These are phyloP conservation scores for Deilephila porcellus DNA, from an alignment of 2,888 invertebrate genomes.

Conservation along the genomic window DNA sequence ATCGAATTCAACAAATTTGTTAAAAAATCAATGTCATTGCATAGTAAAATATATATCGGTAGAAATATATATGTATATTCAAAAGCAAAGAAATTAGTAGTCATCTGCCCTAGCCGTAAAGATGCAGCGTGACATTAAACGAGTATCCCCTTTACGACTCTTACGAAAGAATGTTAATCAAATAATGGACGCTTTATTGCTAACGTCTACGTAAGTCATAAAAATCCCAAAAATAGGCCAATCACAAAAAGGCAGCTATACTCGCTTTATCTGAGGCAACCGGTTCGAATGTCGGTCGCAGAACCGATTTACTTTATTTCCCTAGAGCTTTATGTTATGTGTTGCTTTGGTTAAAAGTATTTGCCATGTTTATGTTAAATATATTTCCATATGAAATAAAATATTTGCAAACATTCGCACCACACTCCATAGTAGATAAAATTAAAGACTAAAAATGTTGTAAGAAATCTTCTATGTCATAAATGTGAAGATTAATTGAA, in stretches of 20 bases:
- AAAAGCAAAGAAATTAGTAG: not conserved
- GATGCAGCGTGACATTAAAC: constrained; percentile 24
- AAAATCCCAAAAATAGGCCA: constrained; percentile 54
- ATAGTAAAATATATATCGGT: not conserved
- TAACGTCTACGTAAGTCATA: constrained; percentile 50
- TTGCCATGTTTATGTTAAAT: constrained; percentile 17
- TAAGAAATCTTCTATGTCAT: not conserved
- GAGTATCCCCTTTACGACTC: constrained; percentile 32
- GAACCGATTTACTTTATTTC: constrained; percentile 67
- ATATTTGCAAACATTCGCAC: not conserved
- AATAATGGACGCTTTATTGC: constrained; percentile 55
- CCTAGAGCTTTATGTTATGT: constrained; percentile 55
- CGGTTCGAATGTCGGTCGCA: constrained; percentile 62
- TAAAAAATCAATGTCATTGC: too few relatives aligned
- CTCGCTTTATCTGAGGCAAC: constrained; percentile 55
- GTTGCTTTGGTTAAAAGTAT: constrained; percentile 37
- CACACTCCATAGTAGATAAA: not conserved
- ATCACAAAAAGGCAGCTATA: constrained; percentile 51
- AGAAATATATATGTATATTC: not conserved
- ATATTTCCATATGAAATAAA: not conserved
- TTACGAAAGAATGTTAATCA: constrained; percentile 51
- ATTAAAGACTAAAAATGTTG: not conserved
- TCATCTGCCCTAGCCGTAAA: not conserved
- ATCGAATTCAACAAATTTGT: not conserved
- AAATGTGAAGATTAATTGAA: not conserved